Evolutionary conservation across 2,113 vertebrate genomes (phyloP).

Genomic region (Sprattus sprattus): DNA sequence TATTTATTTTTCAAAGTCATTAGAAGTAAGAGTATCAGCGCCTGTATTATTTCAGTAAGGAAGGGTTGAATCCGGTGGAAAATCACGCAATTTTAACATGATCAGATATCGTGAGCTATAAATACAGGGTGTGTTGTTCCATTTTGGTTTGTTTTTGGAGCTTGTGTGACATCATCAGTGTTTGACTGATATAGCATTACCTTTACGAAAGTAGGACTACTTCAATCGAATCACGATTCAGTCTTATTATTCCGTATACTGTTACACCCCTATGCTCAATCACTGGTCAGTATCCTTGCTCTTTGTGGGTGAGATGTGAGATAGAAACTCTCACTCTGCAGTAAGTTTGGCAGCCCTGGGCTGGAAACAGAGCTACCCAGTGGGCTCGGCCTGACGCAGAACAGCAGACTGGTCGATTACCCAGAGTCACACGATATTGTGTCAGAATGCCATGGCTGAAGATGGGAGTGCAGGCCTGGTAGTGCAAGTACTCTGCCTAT

Average conservation of each 20-base stretch:
- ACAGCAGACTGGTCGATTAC: not conserved
- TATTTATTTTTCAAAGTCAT: not conserved
- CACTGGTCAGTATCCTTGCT: slow-evolving; percentile 22
- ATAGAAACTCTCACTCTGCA: not conserved
- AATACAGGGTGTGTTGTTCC: not conserved
- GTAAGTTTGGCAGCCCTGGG: not conserved
- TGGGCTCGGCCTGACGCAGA: not conserved
- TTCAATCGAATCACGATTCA: not conserved
- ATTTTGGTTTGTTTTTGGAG: not conserved
- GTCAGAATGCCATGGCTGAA: not conserved
- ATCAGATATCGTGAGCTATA: not conserved
- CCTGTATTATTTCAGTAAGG: not conserved
- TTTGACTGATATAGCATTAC: not conserved
- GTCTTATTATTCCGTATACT: not conserved
- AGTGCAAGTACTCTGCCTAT: not conserved
- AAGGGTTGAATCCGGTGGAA: not conserved
- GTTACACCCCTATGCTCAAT: not conserved
- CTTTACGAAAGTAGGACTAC: not conserved
- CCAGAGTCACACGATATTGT: not conserved
- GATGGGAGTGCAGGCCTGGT: not conserved
- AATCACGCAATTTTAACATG: not conserved
- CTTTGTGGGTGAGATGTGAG: slow-evolving; percentile 39
- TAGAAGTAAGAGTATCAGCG: not conserved
- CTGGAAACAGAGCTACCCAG: not conserved
- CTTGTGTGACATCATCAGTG: slow-evolving; percentile 1